Conservation (phyloP, 2,797 vertebrate genomes). For the Acrocephalus scirpaceus region DNA sequence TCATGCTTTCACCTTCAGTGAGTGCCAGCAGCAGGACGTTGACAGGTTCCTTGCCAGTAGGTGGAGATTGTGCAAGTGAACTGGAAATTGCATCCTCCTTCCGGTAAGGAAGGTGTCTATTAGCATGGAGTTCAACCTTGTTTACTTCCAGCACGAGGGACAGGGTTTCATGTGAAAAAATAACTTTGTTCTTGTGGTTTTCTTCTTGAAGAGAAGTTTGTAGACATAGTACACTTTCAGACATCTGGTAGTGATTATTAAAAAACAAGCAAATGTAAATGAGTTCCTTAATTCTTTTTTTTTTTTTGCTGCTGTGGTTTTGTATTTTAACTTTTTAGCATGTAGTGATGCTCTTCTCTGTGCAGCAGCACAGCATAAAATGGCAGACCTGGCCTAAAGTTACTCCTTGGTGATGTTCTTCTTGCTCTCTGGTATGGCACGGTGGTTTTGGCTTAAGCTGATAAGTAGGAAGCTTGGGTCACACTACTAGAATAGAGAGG, state of each 20-base stretch:
- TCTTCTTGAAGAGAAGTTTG: neutral
- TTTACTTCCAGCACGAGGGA: neutral
- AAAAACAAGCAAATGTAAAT: neutral
- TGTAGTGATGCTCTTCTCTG: neutral
- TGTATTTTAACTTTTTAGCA: neutral
- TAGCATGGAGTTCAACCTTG: neutral
- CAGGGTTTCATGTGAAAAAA: neutral
- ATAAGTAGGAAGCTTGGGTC: neutral
- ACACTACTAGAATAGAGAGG: neutral
- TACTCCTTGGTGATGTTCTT: neutral
- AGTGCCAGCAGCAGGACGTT: neutral
- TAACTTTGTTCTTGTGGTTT: neutral
- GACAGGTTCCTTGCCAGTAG: neutral
- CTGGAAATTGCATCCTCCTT: neutral
- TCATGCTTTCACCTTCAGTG: rapidly evolving
- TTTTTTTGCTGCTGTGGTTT: neutral
- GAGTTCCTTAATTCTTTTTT: neutral
- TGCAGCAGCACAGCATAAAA: neutral
- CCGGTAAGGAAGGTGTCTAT: neutral
- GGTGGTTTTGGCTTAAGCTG: neutral
- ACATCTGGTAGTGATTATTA: neutral
- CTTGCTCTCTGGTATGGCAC: neutral
- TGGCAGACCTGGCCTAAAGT: neutral
- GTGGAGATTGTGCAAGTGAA: neutral
- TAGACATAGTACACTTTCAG: neutral